phyloP scores from a whole-genome alignment of 2,113 vertebrate genomes.

The Cranoglanis bouderius region DNA sequence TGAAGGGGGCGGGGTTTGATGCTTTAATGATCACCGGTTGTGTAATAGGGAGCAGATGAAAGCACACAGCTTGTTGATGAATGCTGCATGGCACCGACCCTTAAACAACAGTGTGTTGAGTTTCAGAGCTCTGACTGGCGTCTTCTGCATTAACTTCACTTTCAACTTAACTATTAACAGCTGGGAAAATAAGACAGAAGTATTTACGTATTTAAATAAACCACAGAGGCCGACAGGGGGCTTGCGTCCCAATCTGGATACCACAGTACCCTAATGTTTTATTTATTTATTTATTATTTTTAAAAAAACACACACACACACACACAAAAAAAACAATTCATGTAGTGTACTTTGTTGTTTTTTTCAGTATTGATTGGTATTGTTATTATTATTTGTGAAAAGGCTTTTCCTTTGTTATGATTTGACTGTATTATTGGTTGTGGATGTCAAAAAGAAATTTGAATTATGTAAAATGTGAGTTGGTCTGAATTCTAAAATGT shows the following conservation, averaged over 20 bases:
- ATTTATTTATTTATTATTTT: too few relatives aligned
- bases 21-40: conserved; percentile 23
- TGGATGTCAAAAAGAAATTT: too few relatives aligned
- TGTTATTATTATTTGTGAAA: too few relatives aligned
- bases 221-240: conserved; percentile 1
- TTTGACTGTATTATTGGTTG: too few relatives aligned
- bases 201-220: background rate
- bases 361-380: too few relatives aligned
- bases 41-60: conserved; percentile 38
- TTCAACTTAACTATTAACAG: background rate
- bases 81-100: background rate
- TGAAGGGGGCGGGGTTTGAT: background rate
- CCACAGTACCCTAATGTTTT: too few relatives aligned
- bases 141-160: background rate
- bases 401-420: too few relatives aligned
- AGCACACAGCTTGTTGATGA: background rate
- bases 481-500: too few relatives aligned
- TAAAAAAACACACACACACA: too few relatives aligned
- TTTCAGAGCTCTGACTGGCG: background rate
- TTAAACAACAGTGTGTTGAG: background rate
- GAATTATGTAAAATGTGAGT: too few relatives aligned
- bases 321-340: too few relatives aligned
- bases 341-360: too few relatives aligned
- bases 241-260: background rate
- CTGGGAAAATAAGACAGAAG: background rate